Percentiles rank a stretch among this genome's conserved stretches.
Conservation (phyloP, 2,797 vertebrate species). For the Arctocebus calabarensis region DNA sequence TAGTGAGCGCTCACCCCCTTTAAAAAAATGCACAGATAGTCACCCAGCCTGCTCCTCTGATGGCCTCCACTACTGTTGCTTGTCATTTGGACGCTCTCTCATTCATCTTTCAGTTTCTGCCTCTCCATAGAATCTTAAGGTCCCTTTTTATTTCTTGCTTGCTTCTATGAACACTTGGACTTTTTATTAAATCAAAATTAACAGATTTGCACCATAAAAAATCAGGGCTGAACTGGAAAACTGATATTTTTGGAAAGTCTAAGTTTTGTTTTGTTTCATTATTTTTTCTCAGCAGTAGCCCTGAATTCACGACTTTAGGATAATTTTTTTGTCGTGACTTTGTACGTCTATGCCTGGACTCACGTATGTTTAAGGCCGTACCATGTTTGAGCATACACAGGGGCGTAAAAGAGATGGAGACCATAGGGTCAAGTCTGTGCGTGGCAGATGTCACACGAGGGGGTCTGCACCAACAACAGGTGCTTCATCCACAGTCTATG, state of each 20-base stretch:
- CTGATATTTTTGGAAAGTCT: not conserved
- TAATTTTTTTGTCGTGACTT: not conserved
- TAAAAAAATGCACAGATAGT: not conserved
- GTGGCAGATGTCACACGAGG: not conserved
- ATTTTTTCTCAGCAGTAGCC: not conserved
- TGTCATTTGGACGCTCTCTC: no score
- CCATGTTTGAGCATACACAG: not conserved
- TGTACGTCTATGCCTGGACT: not conserved
- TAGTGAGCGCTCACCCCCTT: not conserved
- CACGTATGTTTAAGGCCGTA: not conserved
- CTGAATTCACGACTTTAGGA: not conserved
- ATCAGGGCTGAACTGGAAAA: not conserved
- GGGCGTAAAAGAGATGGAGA: not conserved
- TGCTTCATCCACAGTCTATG: not conserved
- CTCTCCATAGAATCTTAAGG: not conserved
- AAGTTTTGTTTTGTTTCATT: no score
- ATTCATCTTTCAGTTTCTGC: not conserved
- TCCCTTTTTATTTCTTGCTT: not conserved
- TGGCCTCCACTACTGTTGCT: rapidly evolving
- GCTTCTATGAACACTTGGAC: not conserved
- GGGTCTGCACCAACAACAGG: rapidly evolving
- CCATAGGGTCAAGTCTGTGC: rapidly evolving
- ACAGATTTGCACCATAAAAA: not conserved
- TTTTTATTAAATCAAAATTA: conserved; percentile 10
- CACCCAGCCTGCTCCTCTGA: not conserved